Base-by-base conservation (phyloP, 1,140 invertebrate species). In the Muscidifurax raptorellus region DNA sequence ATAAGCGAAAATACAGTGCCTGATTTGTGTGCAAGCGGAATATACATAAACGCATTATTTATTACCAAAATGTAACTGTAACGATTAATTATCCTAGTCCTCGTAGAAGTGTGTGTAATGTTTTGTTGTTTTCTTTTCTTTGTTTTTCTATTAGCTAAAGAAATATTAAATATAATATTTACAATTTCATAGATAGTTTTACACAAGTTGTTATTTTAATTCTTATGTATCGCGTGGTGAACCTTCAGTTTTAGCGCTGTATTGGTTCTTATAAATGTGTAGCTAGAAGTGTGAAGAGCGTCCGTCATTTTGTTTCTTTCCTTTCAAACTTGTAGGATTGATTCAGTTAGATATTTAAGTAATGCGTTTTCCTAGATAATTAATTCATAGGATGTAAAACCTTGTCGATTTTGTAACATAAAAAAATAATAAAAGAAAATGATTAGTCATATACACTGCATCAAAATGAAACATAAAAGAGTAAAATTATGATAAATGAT, bases 91-190 rank as follows among this genome's bases (percentile, higher is more conserved):
- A 84, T 90, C 89, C 89, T 90, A 91, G 88, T 90, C 86, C 82
- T 90, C 88, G 85, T 87, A 89, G 82, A 90, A 88, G 87, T 88
- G 87, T 88, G 86, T 86, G 87, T 89, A 89, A 89, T 87, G 88
- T 91, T 92, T 85, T 59, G 15, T 78, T n/a, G n/a, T n/a, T n/a
- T n/a, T n/a, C n/a, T n/a, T n/a, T n/a, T n/a, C n/a, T n/a, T n/a
- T n/a, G n/a, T 84, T 83, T 92, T 92, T 92, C 90, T 93, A 93
- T 91, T 91, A 92, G 90, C 77, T 80, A 90, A 90, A 85, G 80
- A 15, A 71, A 69, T 85, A 85, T 78, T 77, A 91, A 90, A 90
- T 91, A 92, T 85, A 90, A 89, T 88, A 91, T 91, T 90, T 92
- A 90, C 88, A 88, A 91, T 90, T 90, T 91, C 83, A 84, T 85